phyloP scores from a whole-genome alignment of 2,797 vertebrate genomes.

The Galaxias olidus region DNA sequence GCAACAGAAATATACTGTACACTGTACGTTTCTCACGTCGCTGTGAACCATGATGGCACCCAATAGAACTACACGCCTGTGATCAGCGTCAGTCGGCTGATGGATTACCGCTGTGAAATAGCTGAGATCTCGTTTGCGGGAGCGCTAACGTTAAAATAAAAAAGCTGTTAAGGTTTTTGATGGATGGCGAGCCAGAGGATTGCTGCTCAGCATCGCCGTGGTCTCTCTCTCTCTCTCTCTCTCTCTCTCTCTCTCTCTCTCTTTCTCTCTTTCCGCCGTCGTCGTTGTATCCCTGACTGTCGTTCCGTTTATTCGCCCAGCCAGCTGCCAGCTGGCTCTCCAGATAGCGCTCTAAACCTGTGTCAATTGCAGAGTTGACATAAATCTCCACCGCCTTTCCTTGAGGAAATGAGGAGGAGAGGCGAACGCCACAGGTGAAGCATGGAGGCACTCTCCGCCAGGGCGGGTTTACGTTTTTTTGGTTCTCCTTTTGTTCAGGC shows the following conservation, averaged over 20 bases:
- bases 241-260: no score
- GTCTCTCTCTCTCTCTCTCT: no score
- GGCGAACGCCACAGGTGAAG: slow-evolving; percentile 51
- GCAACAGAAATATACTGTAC: no score
- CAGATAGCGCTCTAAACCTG: slow-evolving; percentile 46
- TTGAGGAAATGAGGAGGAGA: slow-evolving; percentile 40
- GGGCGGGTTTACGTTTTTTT: slow-evolving; percentile 32
- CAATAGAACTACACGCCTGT: slow-evolving; percentile 66
- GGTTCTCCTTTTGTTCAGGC: not conserved
- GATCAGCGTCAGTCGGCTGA: slow-evolving; percentile 60
- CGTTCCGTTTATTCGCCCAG: slow-evolving; percentile 54
- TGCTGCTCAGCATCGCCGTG: no score
- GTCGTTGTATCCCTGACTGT: no score
- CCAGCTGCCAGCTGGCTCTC: slow-evolving; percentile 58
- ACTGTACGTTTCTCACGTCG: not conserved
- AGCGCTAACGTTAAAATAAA: slow-evolving; percentile 61
- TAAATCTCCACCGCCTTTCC: slow-evolving; percentile 53
- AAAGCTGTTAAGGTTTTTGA: no score
- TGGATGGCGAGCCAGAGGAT: no score
- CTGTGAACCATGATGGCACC: slow-evolving; percentile 61
- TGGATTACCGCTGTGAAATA: slow-evolving; percentile 54
- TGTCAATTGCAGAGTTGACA: slow-evolving; percentile 57
- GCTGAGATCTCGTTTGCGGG: slow-evolving; percentile 59
- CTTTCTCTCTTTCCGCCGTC: no score
- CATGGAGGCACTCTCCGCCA: slow-evolving; percentile 42